These are phyloP conservation scores for human (Homo sapiens) DNA, from an alignment of 2,113 vertebrate genomes.

Conservation along the genomic window DNA sequence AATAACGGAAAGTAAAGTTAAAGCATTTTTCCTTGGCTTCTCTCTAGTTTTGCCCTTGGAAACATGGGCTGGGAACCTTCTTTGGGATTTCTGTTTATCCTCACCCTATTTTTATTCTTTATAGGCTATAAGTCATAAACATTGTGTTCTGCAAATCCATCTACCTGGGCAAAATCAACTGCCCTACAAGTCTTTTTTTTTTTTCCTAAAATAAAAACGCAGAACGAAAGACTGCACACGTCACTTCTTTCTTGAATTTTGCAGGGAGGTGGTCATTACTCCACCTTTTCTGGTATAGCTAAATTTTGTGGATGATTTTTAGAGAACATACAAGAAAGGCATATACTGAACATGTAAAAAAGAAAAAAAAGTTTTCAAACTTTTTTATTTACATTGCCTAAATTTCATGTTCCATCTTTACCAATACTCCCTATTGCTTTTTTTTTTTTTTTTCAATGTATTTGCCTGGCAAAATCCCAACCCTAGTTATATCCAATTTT, in stretches of 20 bases:
- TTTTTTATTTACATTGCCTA: neutral
- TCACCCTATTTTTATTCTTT: neutral
- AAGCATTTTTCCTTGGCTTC: neutral
- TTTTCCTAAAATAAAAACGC: neutral
- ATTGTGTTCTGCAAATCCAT: conserved; percentile 36
- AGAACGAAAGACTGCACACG: neutral
- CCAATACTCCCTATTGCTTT: neutral
- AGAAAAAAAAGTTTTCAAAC: neutral
- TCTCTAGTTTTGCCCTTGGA: neutral
- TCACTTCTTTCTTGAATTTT: neutral
- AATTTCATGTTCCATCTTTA: neutral
- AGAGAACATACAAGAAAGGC: neutral
- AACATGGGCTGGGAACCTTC: neutral
- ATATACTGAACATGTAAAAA: neutral
- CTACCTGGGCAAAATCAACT: neutral
- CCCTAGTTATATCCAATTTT: neutral
- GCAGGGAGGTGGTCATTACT: neutral
- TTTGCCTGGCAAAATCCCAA: neutral
- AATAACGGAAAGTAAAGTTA: neutral
- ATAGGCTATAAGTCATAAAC: neutral
- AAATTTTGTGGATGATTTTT: conserved; percentile 26
- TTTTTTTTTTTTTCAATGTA: neutral
- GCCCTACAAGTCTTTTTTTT: neutral
- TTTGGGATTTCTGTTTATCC: neutral
- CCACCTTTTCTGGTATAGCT: neutral